Evolutionary conservation across 2,888 invertebrate species (phyloP).

Genomic region (Antitype chi): DNA sequence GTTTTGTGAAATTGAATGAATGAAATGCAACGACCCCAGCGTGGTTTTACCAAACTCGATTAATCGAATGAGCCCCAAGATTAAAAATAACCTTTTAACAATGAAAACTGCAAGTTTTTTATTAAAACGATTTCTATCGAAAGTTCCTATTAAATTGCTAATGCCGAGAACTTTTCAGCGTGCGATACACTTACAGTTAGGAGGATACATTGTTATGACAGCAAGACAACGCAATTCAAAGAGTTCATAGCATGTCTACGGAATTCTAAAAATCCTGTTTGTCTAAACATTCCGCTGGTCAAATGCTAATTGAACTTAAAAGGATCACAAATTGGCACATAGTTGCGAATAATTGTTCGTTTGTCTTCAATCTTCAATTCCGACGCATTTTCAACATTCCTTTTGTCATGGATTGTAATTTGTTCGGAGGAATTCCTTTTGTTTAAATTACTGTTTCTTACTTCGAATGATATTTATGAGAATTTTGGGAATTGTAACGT

Average conservation of each 20-base stretch:
- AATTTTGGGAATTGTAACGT: constrained; percentile 21
- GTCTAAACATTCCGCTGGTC: constrained; percentile 67
- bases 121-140: not conserved
- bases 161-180: too few relatives aligned
- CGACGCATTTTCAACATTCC: constrained; percentile 40
- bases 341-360: constrained; percentile 54
- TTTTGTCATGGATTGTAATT: constrained; percentile 37
- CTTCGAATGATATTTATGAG: constrained; percentile 28
- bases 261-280: constrained; percentile 70
- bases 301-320: constrained; percentile 76
- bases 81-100: not conserved
- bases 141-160: not conserved
- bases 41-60: too few relatives aligned
- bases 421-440: constrained; percentile 43
- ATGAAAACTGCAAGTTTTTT: not conserved
- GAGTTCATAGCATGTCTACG: constrained; percentile 2
- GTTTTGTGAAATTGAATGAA: not conserved
- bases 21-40: too few relatives aligned
- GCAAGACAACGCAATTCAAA: not conserved
- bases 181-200: not conserved
- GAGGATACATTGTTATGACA: not conserved
- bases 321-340: constrained; percentile 76
- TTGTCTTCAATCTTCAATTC: constrained; percentile 41
- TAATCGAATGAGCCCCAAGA: too few relatives aligned
- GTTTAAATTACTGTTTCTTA: constrained; percentile 22